Conservation (phyloP, 1,140 invertebrate genomes). For the Asbolus verrucosus region DNA sequence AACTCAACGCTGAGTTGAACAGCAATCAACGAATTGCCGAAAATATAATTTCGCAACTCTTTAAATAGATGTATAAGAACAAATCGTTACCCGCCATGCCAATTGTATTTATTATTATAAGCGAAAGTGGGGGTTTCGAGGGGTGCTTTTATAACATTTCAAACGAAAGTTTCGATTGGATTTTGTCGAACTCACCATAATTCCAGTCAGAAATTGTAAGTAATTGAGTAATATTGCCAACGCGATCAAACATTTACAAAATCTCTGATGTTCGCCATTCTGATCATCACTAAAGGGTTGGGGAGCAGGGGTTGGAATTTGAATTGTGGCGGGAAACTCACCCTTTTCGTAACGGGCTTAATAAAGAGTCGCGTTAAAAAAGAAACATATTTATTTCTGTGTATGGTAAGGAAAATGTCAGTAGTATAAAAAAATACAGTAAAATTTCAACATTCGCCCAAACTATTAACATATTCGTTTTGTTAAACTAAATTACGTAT, state of each 20-base stretch:
- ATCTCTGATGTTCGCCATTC: slow-evolving; percentile 37
- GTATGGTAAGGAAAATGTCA: slow-evolving; percentile 36
- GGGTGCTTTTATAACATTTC: background rate
- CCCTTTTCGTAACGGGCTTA: background rate
- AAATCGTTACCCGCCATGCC: slow-evolving; percentile 5
- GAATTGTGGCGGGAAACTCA: slow-evolving; percentile 28
- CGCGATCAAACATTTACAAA: slow-evolving; percentile 38
- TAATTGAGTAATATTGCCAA: slow-evolving; percentile 17
- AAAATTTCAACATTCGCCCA: slow-evolving; percentile 36
- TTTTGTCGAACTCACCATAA: slow-evolving; percentile 17
- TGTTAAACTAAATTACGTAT: slow-evolving; percentile 31
- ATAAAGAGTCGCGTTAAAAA: slow-evolving; percentile 2
- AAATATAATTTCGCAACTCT: too few relatives aligned
- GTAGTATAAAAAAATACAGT: slow-evolving; percentile 46
- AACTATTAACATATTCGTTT: slow-evolving; percentile 12
- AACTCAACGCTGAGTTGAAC: too few relatives aligned
- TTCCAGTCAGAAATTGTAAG: slow-evolving; percentile 34
- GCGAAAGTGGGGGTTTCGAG: too few relatives aligned
- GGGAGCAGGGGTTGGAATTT: slow-evolving; percentile 23
- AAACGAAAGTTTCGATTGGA: background rate
- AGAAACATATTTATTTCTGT: slow-evolving; percentile 39
- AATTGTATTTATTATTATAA: background rate
- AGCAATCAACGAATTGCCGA: too few relatives aligned
- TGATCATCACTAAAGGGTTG: slow-evolving; percentile 23
- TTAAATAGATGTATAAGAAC: background rate